These are phyloP conservation scores for Ammospiza caudacuta DNA, from an alignment of 2,113 vertebrate genomes.

Conservation along the genomic window DNA sequence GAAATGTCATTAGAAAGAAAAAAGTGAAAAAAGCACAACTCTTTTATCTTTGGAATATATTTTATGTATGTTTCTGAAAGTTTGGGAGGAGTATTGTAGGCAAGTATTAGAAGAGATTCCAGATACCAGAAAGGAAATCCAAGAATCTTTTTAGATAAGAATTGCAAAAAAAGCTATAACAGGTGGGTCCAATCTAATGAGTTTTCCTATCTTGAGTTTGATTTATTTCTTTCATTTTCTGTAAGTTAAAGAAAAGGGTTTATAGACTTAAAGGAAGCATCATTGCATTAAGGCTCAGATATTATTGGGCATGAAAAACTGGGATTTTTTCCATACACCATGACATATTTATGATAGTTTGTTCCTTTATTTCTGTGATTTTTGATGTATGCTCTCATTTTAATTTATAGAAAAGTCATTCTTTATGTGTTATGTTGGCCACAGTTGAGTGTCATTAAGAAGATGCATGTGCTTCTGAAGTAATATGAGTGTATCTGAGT, in stretches of 20 bases:
- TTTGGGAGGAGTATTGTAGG: neutral
- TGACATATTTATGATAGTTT: neutral
- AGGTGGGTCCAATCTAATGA: neutral
- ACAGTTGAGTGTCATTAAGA: slow-evolving; percentile 1
- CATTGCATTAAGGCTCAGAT: neutral
- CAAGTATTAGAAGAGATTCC: neutral
- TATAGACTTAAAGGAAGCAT: neutral
- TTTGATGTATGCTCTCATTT: neutral
- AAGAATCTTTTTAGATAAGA: neutral
- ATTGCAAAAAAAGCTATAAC: neutral
- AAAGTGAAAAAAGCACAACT: neutral
- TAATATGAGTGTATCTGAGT: neutral
- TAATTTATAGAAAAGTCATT: neutral
- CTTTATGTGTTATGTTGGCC: neutral
- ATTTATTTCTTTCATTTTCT: slow-evolving; percentile 33
- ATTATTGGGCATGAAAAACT: neutral
- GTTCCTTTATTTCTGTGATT: slow-evolving; percentile 32
- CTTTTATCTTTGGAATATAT: neutral
- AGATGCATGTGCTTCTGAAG: neutral
- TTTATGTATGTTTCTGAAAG: neutral
- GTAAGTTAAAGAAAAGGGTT: neutral
- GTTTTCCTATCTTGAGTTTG: neutral
- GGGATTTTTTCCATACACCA: neutral
- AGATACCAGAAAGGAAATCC: neutral
- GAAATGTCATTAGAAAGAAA: neutral